A percentile compares a stretch with the other conserved stretches of the same genome.
phyloP scores from a whole-genome alignment of 2,888 invertebrate genomes.

The Orchesellides sinensis region DNA sequence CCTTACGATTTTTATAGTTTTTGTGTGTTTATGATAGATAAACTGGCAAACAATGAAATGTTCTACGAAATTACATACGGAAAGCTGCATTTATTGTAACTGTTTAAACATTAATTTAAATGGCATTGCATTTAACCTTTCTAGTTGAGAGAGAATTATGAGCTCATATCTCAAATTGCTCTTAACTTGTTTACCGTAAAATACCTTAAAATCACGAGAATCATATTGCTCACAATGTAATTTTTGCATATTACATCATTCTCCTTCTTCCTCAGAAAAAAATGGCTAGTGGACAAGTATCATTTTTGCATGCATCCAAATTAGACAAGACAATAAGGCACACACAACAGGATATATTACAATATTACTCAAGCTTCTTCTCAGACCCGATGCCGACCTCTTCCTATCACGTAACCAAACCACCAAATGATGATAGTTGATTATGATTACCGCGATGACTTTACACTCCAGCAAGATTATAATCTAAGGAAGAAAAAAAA shows the following conservation, averaged over 20 bases:
- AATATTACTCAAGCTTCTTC: too few species aligned
- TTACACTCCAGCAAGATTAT: too few species aligned
- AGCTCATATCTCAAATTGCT: too few species aligned
- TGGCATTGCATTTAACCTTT: background rate
- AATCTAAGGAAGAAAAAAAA: too few species aligned
- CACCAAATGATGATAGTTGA: background rate
- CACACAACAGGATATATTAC: constrained; percentile 6
- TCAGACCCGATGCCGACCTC: too few species aligned
- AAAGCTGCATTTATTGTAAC: background rate
- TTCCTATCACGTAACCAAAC: constrained; percentile 3
- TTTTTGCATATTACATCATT: background rate
- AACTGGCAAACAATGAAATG: background rate
- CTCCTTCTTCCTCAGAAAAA: background rate
- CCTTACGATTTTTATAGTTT: background rate
- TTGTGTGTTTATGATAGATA: background rate
- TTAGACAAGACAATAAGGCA: background rate
- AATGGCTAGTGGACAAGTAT: background rate
- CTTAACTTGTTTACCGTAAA: too few species aligned
- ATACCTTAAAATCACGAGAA: background rate
- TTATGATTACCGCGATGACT: too few species aligned
- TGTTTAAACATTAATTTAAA: background rate
- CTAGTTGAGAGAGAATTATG: too few species aligned
- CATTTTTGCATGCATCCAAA: background rate
- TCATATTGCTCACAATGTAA: background rate
- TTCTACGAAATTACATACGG: background rate